Base-by-base conservation (phyloP, 1,140 invertebrate species). In the Ephestia elutella region DNA sequence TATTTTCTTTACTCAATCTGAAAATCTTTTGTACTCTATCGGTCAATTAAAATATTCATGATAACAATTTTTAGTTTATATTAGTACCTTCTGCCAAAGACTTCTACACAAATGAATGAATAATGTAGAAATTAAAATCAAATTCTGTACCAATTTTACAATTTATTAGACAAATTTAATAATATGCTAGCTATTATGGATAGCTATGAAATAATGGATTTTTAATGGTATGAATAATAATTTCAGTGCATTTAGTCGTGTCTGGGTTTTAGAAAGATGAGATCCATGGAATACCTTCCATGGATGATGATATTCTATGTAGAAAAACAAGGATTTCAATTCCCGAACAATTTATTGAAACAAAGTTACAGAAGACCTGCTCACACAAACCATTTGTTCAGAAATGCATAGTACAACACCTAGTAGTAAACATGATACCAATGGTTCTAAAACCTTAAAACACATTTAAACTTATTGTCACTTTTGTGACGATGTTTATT, bases 21-120 rank as follows among this genome's bases (percentile, higher is more conserved):
- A 56, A 17, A 58, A 68, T 56, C 63, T 58, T 9, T 49, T 78
- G 28, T 80, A 82, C 69, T 78, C 69, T 53, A 65, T 80, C 30
- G 76, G 80, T 50, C 73, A 84, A 80, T 75, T 86, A 81, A 86
- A 82, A 65, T 85, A 80, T 80, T 74, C 78, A 64, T 86, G 71
- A 44, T 28, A 44, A 44, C 2, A 10, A 7, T 9, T 66, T n/a
- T n/a, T n/a, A n/a, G n/a, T n/a, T n/a, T n/a, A n/a, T n/a, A n/a
- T n/a, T n/a, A n/a, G n/a, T n/a, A n/a, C n/a, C n/a, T n/a, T n/a
- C n/a, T n/a, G n/a, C n/a, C n/a, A n/a, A n/a, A n/a, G n/a, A n/a
- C n/a, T n/a, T n/a, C n/a, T n/a, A n/a, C n/a, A n/a, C n/a, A n/a
- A n/a, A n/a, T n/a, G n/a, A n/a, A n/a, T n/a, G n/a, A n/a, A n/a